Evolutionary conservation across 2,888 invertebrate species (phyloP).

Genomic region (Temnothorax unifasciatus): DNA sequence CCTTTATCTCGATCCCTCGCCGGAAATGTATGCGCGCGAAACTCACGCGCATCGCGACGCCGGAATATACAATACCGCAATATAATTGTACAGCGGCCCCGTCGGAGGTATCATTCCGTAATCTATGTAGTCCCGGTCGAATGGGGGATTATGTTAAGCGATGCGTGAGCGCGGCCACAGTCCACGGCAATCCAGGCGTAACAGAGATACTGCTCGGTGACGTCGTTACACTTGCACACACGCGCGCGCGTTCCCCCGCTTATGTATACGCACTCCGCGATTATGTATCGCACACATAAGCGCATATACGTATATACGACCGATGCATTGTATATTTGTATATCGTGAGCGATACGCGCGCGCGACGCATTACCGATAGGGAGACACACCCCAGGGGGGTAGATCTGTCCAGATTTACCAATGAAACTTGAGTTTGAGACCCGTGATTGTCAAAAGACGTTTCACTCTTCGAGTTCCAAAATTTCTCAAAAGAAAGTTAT

Average conservation of each 20-base stretch:
- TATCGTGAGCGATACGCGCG: constrained; percentile 44
- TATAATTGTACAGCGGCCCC: constrained; percentile 74
- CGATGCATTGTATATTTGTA: constrained; percentile 56
- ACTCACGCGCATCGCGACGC: constrained; percentile 25
- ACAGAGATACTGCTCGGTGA: constrained; percentile 85
- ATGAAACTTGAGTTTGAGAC: neutral
- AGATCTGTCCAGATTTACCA: neutral
- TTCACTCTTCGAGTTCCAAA: neutral
- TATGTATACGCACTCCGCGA: constrained; percentile 41
- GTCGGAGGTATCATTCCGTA: constrained; percentile 81
- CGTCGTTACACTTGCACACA: constrained; percentile 77
- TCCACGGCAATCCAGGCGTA: constrained; percentile 83
- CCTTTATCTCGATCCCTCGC: constrained; percentile 22
- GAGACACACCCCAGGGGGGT: neutral
- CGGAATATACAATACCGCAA: constrained; percentile 72
- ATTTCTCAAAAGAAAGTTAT: neutral
- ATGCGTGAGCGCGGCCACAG: constrained; percentile 85
- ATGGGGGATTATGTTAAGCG: constrained; percentile 84
- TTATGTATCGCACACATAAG: constrained; percentile 31
- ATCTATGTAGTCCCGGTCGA: constrained; percentile 80
- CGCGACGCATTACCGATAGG: constrained; percentile 31
- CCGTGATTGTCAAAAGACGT: neutral
- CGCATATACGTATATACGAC: neutral
- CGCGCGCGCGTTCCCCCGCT: constrained; percentile 45
- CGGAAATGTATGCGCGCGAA: constrained; percentile 40